Percentiles rank a stretch among this genome's conserved stretches.
Conservation (phyloP, 2,888 invertebrate genomes). For the Mimas tiliae region DNA sequence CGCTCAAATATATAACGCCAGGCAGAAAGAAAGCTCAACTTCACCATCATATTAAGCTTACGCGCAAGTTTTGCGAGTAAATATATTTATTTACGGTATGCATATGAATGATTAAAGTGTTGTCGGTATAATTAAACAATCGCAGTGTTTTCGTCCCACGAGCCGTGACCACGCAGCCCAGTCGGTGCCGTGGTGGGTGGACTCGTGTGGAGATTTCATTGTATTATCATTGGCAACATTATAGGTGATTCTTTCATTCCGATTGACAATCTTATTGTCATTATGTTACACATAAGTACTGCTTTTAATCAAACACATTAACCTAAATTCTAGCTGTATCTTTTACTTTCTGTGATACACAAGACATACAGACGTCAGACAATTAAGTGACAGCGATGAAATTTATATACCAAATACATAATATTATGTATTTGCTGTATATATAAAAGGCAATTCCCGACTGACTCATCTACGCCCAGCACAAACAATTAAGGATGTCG, state of each 20-base stretch:
- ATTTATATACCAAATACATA: too few species aligned
- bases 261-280: conserved; percentile 5
- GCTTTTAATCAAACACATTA: conserved; percentile 7
- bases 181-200: conserved; percentile 41
- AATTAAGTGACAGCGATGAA: too few species aligned
- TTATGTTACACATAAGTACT: neutral
- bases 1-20: too few species aligned
- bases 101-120: neutral
- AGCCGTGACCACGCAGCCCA: conserved; percentile 34
- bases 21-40: too few species aligned
- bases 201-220: conserved; percentile 30
- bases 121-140: conserved; percentile 40
- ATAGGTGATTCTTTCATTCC: conserved; percentile 1
- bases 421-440: too few species aligned
- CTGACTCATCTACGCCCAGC: too few species aligned
- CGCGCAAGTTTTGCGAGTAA: neutral
- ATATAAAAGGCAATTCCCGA: too few species aligned
- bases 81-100: neutral
- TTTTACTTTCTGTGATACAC: too few species aligned
- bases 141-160: conserved; percentile 50
- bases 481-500: too few species aligned
- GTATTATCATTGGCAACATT: conserved; percentile 8
- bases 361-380: too few species aligned
- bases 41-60: neutral
- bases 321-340: too few species aligned